Percentiles rank a stretch among this genome's conserved stretches.
These are phyloP conservation scores for Tanytarsus gracilentus DNA, from an alignment of 2,888 invertebrate genomes.

Conservation along the genomic window DNA sequence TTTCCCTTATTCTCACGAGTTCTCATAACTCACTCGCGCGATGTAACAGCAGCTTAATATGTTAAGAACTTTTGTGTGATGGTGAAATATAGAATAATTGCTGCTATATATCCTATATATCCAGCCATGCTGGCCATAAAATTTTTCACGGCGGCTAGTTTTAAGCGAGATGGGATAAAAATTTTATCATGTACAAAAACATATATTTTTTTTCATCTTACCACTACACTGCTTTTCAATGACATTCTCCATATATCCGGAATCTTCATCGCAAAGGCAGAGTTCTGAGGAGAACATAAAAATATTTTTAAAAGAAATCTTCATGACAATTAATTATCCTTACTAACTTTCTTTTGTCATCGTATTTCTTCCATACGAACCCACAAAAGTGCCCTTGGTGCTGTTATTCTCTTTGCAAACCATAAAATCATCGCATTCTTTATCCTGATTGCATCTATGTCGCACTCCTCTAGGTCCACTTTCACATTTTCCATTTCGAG, in stretches of 20 bases:
- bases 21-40: background rate
- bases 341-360: constrained; percentile 26
- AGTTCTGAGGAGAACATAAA: constrained; percentile 46
- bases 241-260: constrained; percentile 52
- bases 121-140: constrained; percentile 18
- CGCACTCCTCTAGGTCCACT: constrained; percentile 53
- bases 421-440: constrained; percentile 23
- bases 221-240: constrained; percentile 54
- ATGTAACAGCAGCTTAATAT: constrained; percentile 21
- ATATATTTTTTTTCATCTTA: constrained; percentile 35
- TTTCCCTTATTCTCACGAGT: background rate
- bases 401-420: constrained; percentile 36
- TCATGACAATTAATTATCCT: no score
- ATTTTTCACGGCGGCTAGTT: constrained; percentile 17
- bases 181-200: no score
- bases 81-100: constrained; percentile 18
- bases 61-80: constrained; percentile 25
- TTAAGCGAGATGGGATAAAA: background rate
- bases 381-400: constrained; percentile 36
- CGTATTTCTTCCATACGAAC: background rate
- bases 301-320: no score
- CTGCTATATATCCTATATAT: constrained; percentile 7
- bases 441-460: background rate
- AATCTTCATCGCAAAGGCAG: constrained; percentile 52
- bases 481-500: constrained; percentile 56